Percentiles rank a stretch among this genome's conserved stretches.
These are phyloP conservation scores for Helostoma temminkii DNA, from an alignment of 2,797 vertebrate genomes.

Conservation along the genomic window DNA sequence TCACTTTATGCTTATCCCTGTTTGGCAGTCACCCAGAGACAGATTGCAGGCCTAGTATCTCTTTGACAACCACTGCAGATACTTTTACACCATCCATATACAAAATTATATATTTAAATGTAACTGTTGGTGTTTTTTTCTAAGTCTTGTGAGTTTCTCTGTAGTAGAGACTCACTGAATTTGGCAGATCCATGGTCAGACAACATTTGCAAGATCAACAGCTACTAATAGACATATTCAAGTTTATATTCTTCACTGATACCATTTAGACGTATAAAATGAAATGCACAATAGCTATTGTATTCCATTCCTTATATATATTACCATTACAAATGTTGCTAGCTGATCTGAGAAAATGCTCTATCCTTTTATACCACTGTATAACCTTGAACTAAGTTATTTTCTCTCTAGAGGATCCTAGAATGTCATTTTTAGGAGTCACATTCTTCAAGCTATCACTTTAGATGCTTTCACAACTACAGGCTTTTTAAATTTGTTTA, in stretches of 20 bases:
- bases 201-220: constrained; percentile 6
- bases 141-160: constrained; percentile 11
- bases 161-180: constrained; percentile 12
- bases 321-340: too few relatives aligned
- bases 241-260: not conserved
- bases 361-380: too few relatives aligned
- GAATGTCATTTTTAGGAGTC: too few relatives aligned
- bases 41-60: constrained; percentile 72
- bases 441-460: too few relatives aligned
- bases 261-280: not conserved
- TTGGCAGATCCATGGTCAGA: not conserved
- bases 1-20: constrained; percentile 64
- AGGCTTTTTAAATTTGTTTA: too few relatives aligned
- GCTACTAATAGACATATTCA: not conserved
- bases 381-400: too few relatives aligned
- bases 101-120: constrained; percentile 43
- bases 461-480: too few relatives aligned
- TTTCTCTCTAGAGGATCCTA: too few relatives aligned
- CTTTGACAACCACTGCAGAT: constrained; percentile 66
- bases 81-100: constrained; percentile 55
- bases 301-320: too few relatives aligned
- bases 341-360: too few relatives aligned
- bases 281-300: not conserved
- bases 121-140: constrained; percentile 9
- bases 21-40: constrained; percentile 74